A percentile compares a stretch with the other conserved stretches of the same genome.
These are phyloP conservation scores for Melanaphis sacchari DNA, from an alignment of 1,140 invertebrate species.

Conservation along the genomic window DNA sequence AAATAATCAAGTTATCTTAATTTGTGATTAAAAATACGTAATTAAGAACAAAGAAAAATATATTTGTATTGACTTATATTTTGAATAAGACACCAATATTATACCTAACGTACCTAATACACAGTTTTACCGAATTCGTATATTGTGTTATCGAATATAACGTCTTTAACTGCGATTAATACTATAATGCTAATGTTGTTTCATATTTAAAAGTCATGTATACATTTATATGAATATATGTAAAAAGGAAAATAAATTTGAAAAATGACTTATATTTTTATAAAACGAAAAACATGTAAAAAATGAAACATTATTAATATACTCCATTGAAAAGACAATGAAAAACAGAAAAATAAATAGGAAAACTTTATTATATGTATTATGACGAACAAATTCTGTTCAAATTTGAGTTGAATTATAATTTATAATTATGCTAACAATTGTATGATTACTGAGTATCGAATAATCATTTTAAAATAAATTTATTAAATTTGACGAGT, in stretches of 20 bases:
- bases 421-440: background rate
- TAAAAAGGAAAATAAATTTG: background rate
- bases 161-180: background rate
- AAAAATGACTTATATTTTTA: constrained; percentile 11
- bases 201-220: background rate
- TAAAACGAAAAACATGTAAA: constrained; percentile 28
- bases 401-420: background rate
- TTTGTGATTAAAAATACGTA: background rate
- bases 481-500: background rate
- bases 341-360: background rate
- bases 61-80: background rate
- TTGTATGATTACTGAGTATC: background rate
- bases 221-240: background rate
- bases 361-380: background rate
- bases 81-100: background rate
- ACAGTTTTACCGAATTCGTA: background rate
- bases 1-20: background rate
- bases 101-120: background rate
- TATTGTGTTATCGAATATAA: background rate
- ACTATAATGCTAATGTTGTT: background rate
- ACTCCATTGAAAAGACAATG: background rate
- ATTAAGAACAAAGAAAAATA: background rate
- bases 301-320: background rate
- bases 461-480: background rate
- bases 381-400: background rate